Percentiles rank a stretch among this genome's conserved stretches.
These are phyloP conservation scores for Netelia melanura DNA, from an alignment of 2,888 invertebrate genomes.

Conservation along the genomic window DNA sequence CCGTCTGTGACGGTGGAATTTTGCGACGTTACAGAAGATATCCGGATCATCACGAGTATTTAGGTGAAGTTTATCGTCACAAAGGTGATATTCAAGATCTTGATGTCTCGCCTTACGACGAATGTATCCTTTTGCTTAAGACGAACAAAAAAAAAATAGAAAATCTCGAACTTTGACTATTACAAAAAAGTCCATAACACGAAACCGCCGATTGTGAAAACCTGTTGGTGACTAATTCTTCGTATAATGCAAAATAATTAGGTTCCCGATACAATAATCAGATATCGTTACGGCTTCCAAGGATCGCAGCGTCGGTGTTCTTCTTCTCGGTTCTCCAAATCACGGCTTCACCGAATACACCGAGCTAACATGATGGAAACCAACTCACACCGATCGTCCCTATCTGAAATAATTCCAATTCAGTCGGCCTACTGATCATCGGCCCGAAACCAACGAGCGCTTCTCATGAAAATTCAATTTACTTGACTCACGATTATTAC, in stretches of 20 bases:
- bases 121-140: conserved; percentile 84
- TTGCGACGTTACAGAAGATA: conserved; percentile 84
- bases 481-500: not conserved
- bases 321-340: conserved; percentile 85
- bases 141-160: not conserved
- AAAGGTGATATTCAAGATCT: conserved; percentile 85
- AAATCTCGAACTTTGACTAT: not conserved
- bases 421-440: conserved; percentile 25
- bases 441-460: conserved; percentile 14
- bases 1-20: conserved; percentile 84
- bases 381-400: conserved; percentile 55
- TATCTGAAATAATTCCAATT: conserved; percentile 41
- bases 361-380: conserved; percentile 83
- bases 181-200: not conserved
- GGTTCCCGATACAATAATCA: conserved; percentile 70
- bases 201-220: not conserved
- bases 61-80: conserved; percentile 85
- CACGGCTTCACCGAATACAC: conserved; percentile 85
- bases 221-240: not conserved
- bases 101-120: conserved; percentile 86
- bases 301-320: conserved; percentile 85
- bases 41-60: conserved; percentile 84
- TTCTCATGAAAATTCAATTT: conserved; percentile 1
- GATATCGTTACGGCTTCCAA: conserved; percentile 85
- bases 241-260: conserved; percentile 7